A percentile compares a stretch with the other conserved stretches of the same genome.
These are phyloP conservation scores for Pampus argenteus DNA, from an alignment of 2,797 vertebrate species.

Conservation along the genomic window DNA sequence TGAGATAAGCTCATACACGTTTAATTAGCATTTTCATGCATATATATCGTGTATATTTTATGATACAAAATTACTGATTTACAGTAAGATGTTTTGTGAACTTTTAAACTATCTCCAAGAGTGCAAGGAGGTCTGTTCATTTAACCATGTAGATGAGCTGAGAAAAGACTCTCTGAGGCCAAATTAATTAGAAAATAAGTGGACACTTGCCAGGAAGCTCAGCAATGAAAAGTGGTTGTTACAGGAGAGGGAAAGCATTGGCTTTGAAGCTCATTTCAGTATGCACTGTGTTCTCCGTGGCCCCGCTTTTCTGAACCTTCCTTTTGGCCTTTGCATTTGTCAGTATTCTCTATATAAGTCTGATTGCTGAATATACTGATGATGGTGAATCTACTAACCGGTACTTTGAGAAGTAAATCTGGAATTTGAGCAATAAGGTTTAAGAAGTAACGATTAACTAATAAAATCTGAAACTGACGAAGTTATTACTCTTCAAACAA, in stretches of 20 bases:
- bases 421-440: constrained; percentile 21
- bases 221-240: constrained; percentile 73
- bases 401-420: constrained; percentile 7
- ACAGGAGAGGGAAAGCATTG: constrained; percentile 67
- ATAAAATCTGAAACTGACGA: constrained; percentile 21
- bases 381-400: constrained; percentile 44
- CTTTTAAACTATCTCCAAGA: constrained; percentile 65
- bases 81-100: constrained; percentile 45
- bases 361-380: constrained; percentile 35
- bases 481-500: constrained; percentile 19
- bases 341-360: constrained; percentile 55
- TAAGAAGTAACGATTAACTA: constrained; percentile 1
- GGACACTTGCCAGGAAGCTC: constrained; percentile 80
- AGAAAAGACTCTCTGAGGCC: constrained; percentile 78
- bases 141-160: constrained; percentile 74
- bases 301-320: constrained; percentile 57
- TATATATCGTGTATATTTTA: constrained; percentile 26
- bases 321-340: constrained; percentile 64
- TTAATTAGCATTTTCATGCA: constrained; percentile 35
- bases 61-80: constrained; percentile 55
- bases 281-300: constrained; percentile 57
- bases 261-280: constrained; percentile 68
- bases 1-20: background rate
- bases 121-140: constrained; percentile 73
- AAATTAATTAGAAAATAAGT: constrained; percentile 84